phyloP scores from a whole-genome alignment of 2,797 vertebrate genomes.

The Tragopan temminckii region DNA sequence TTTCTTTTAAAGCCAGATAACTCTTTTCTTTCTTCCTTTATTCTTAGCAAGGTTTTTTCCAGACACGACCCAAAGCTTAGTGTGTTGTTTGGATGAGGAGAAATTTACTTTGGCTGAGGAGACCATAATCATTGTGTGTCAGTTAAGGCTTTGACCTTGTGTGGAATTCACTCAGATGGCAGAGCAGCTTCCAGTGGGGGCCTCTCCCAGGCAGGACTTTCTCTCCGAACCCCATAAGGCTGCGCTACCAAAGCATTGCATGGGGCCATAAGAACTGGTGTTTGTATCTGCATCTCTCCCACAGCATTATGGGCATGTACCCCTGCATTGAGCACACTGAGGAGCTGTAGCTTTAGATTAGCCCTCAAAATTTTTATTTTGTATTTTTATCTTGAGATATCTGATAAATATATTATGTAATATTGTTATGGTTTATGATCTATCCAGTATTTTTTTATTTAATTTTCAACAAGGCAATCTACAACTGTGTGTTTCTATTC shows the following conservation, averaged over 20 bases:
- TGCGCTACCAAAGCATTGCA: constrained; percentile 47
- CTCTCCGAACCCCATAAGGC: neutral
- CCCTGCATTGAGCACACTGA: constrained; percentile 31
- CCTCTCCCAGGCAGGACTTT: neutral
- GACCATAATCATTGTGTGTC: accelerated
- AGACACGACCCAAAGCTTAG: neutral
- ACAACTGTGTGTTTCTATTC: constrained; percentile 69
- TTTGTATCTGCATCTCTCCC: constrained; percentile 48
- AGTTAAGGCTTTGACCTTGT: neutral
- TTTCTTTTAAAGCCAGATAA: neutral
- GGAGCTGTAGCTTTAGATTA: constrained; percentile 26
- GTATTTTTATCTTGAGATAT: constrained; percentile 63
- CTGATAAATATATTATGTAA: constrained; percentile 53
- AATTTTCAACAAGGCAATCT: constrained; percentile 67
- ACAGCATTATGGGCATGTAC: constrained; percentile 55
- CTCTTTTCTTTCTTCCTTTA: neutral
- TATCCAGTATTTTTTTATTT: constrained; percentile 73
- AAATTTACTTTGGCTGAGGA: neutral
- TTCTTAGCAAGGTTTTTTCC: constrained; percentile 21
- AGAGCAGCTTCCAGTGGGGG: neutral
- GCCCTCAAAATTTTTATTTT: constrained; percentile 54
- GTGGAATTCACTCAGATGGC: neutral
- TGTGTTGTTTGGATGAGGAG: constrained; percentile 2
- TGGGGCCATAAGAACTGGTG: constrained; percentile 34
- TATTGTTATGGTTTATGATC: constrained; percentile 69